Percentiles rank a stretch among this genome's conserved stretches.
phyloP scores from a whole-genome alignment of 2,113 vertebrate genomes.

The Bagarius yarrelli region DNA sequence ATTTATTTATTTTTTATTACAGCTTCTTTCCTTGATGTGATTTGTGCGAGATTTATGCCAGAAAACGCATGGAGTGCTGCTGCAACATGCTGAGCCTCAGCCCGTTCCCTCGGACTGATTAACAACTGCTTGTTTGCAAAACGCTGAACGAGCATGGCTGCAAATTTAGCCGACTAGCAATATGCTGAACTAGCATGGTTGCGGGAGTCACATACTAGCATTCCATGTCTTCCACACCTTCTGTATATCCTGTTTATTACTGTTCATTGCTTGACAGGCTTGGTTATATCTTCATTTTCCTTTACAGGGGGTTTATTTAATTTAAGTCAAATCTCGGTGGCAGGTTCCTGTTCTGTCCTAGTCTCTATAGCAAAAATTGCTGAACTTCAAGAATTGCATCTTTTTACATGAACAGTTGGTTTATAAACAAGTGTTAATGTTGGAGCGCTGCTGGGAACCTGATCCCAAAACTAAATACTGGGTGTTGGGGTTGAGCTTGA shows the following conservation, averaged over 20 bases:
- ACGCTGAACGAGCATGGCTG: constrained; percentile 23
- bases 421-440: background rate
- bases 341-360: background rate
- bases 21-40: no score
- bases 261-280: background rate
- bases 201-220: background rate
- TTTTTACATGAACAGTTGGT: background rate
- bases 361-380: background rate
- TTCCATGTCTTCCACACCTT: background rate
- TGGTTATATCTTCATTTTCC: background rate
- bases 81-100: background rate
- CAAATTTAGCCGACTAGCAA: constrained; percentile 13
- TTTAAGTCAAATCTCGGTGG: background rate
- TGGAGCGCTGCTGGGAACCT: no score
- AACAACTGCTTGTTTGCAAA: constrained; percentile 27
- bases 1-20: background rate
- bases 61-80: no score
- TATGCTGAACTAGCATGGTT: constrained; percentile 25
- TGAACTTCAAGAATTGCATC: background rate
- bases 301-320: background rate
- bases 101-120: constrained; percentile 10
- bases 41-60: background rate
- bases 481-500: no score
- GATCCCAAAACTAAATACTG: no score
- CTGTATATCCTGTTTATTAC: constrained; percentile 7